Conservation (phyloP, 23 tunicate genomes). For the Trididemnum nubilum region DNA sequence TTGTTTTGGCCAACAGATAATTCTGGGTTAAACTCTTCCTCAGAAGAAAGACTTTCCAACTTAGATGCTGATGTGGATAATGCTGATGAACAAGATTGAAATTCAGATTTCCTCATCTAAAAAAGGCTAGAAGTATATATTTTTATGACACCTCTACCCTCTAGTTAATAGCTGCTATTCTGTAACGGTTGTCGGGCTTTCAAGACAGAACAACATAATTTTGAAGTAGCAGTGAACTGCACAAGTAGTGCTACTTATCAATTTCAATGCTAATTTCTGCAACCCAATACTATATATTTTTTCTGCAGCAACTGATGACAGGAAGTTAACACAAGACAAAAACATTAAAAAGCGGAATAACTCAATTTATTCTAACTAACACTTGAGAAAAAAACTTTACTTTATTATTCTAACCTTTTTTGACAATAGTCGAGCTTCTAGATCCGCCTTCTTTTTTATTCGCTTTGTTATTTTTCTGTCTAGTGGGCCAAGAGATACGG, state of each 20-base stretch:
- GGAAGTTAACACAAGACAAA: background rate
- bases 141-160: background rate
- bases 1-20: background rate
- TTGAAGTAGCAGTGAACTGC: slow-evolving; percentile 1
- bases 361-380: background rate
- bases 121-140: slow-evolving; percentile 1
- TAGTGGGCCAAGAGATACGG: slow-evolving; percentile 9
- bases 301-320: slow-evolving; percentile 3
- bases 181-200: background rate
- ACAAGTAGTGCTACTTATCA: background rate
- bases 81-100: background rate
- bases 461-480: slow-evolving; percentile 1
- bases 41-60: slow-evolving; percentile 10
- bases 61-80: background rate
- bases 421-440: slow-evolving; percentile 6
- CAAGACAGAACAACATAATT: background rate
- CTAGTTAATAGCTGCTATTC: background rate
- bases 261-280: background rate
- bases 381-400: background rate
- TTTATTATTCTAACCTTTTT: background rate
- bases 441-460: background rate
- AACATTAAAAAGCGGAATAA: background rate
- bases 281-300: background rate
- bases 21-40: slow-evolving; percentile 3
- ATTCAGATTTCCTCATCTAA: background rate